These are phyloP conservation scores for Drosophila tripunctata DNA, from an alignment of 2,888 invertebrate species.

Conservation along the genomic window DNA sequence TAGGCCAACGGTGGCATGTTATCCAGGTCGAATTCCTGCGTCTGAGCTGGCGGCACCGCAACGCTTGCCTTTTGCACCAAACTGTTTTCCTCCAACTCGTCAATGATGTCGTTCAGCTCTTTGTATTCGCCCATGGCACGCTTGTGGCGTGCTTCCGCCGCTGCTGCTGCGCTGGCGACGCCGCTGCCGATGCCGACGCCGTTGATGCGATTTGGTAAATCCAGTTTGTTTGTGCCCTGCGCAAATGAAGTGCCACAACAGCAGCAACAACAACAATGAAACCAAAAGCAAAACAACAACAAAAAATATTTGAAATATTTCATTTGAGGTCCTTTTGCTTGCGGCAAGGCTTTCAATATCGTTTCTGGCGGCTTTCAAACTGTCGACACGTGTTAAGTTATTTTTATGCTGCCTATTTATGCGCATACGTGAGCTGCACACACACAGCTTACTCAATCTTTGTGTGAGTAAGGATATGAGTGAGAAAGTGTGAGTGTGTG, in stretches of 20 bases:
- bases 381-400: slow-evolving; percentile 82
- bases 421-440: slow-evolving; percentile 70
- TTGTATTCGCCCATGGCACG: slow-evolving; percentile 72
- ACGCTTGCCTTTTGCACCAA: slow-evolving; percentile 54
- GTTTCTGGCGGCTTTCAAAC: slow-evolving; percentile 61
- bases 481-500: slow-evolving; percentile 20
- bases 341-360: slow-evolving; percentile 48
- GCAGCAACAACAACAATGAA: background rate
- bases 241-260: slow-evolving; percentile 63
- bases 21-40: slow-evolving; percentile 77
- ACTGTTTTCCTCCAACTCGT: slow-evolving; percentile 75
- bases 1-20: slow-evolving; percentile 80
- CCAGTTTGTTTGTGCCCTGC: slow-evolving; percentile 72
- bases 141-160: slow-evolving; percentile 74
- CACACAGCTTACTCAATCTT: slow-evolving; percentile 31
- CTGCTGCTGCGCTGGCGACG: slow-evolving; percentile 20
- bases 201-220: slow-evolving; percentile 72
- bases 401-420: slow-evolving; percentile 80
- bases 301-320: slow-evolving; percentile 73
- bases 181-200: slow-evolving; percentile 28
- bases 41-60: slow-evolving; percentile 37
- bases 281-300: slow-evolving; percentile 30
- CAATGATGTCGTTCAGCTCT: slow-evolving; percentile 76
- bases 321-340: slow-evolving; percentile 40
- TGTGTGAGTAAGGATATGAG: slow-evolving; percentile 2